Evolutionary conservation across 92 coral and sea anemone genomes (phyloP).

Genomic region (Heliopora coerulea): DNA sequence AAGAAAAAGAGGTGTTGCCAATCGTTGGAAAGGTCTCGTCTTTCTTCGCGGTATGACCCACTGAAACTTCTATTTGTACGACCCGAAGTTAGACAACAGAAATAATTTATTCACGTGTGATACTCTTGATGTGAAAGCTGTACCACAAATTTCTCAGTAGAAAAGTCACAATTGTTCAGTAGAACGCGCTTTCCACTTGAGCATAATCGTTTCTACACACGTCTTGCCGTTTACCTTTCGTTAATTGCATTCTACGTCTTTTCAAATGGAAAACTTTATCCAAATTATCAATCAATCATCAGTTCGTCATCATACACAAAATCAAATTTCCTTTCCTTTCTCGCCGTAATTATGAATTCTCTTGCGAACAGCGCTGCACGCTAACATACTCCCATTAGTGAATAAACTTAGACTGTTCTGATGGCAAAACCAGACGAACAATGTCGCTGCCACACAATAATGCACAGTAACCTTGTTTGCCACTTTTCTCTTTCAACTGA

Average conservation of each 20-base stretch:
- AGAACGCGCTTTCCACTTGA: no score
- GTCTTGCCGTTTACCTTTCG: background rate
- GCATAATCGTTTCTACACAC: no score
- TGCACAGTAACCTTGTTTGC: background rate
- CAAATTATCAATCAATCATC: conserved; percentile 18
- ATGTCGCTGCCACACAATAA: background rate
- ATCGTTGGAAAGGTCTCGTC: no score
- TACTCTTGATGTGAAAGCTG: no score
- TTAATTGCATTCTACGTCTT: conserved; percentile 12
- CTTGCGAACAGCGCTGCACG: background rate
- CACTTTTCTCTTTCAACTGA: background rate
- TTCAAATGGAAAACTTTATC: conserved; percentile 15
- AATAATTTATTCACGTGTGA: no score
- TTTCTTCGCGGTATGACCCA: no score
- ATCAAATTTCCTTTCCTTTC: conserved; percentile 24
- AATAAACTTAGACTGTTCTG: background rate
- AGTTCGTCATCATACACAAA: conserved; percentile 7
- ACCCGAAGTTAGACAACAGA: no score
- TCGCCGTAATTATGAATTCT: conserved; percentile 17
- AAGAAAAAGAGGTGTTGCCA: no score
- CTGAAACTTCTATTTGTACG: no score
- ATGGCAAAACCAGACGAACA: conserved; percentile 1
- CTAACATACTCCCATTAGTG: conserved; percentile 17
- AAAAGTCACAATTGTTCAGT: no score
- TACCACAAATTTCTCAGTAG: no score